A percentile compares a stretch with the other conserved stretches of the same genome.
Evolutionary conservation across 2,888 invertebrate genomes (phyloP).

Genomic region (Sinodicranocentrus sp.): DNA sequence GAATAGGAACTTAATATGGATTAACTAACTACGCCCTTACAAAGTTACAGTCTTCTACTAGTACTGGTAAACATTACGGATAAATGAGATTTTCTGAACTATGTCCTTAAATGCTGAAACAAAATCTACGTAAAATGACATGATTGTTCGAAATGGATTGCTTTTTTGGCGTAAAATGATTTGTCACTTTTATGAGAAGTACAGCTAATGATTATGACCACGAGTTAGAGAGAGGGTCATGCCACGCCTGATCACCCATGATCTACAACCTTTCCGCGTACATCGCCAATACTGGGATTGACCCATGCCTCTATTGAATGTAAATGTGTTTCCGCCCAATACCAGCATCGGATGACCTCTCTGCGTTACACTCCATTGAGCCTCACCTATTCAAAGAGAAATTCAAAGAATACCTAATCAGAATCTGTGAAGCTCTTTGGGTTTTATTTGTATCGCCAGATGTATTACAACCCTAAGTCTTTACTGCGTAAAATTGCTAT

Average conservation of each 20-base stretch:
- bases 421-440: slow-evolving; percentile 15
- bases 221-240: slow-evolving; percentile 48
- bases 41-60: slow-evolving; percentile 46
- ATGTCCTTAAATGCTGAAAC: neutral
- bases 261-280: slow-evolving; percentile 63
- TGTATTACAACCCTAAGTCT: too few species aligned
- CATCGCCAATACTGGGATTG: slow-evolving; percentile 64
- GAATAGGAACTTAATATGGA: neutral
- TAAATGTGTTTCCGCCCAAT: slow-evolving; percentile 66
- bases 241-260: slow-evolving; percentile 67
- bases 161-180: neutral
- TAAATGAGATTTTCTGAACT: slow-evolving; percentile 41
- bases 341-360: slow-evolving; percentile 68
- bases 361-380: slow-evolving; percentile 62
- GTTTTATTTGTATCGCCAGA: neutral
- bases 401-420: slow-evolving; percentile 59
- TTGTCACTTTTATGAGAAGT: slow-evolving; percentile 6
- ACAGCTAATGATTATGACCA: slow-evolving; percentile 58
- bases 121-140: slow-evolving; percentile 6
- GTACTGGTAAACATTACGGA: slow-evolving; percentile 44
- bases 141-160: neutral
- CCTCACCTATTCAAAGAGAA: slow-evolving; percentile 66
- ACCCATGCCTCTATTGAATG: slow-evolving; percentile 71
- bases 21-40: slow-evolving; percentile 19
- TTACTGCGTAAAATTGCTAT: too few species aligned